Conservation (phyloP, 2,888 invertebrate species). For the Mystacides longicornis region DNA sequence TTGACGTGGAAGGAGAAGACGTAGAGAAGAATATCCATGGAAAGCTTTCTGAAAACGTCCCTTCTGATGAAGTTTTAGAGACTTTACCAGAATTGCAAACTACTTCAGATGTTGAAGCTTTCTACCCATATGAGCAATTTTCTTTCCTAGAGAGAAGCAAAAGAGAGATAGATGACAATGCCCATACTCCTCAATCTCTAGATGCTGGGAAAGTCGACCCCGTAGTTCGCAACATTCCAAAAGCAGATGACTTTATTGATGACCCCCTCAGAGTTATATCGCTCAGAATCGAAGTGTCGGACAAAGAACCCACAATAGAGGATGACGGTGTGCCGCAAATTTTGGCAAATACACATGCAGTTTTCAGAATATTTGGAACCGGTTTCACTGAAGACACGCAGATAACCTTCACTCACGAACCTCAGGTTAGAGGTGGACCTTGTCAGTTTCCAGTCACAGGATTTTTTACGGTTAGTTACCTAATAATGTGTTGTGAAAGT, state of each 20-base stretch:
- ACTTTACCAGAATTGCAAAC: not conserved
- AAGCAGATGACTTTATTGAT: not conserved
- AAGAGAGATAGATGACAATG: not conserved
- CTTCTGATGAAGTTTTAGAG: not conserved
- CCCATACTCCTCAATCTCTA: not conserved
- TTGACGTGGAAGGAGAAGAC: conserved; percentile 22
- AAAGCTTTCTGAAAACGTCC: conserved; percentile 9
- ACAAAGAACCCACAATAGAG: conserved; percentile 48
- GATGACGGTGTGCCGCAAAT: conserved; percentile 61
- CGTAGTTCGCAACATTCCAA: not conserved
- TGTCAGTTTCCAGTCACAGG: conserved; percentile 55
- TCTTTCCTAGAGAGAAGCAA: not conserved
- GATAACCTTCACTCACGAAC: conserved; percentile 62
- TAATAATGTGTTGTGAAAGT: too few relatives aligned
- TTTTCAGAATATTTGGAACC: conserved; percentile 66
- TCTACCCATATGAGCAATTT: not conserved
- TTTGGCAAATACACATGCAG: conserved; percentile 51
- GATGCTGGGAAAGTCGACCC: not conserved
- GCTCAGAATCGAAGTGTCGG: conserved; percentile 50
- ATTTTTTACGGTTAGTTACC: conserved; percentile 41
- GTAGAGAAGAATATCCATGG: conserved; percentile 23
- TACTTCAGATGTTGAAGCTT: not conserved
- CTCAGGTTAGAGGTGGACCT: conserved; percentile 45
- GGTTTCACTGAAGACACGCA: conserved; percentile 59
- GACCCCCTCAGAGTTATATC: conserved; percentile 39